Conservation (phyloP, 2,888 invertebrate species). For the Thyatira batis region DNA sequence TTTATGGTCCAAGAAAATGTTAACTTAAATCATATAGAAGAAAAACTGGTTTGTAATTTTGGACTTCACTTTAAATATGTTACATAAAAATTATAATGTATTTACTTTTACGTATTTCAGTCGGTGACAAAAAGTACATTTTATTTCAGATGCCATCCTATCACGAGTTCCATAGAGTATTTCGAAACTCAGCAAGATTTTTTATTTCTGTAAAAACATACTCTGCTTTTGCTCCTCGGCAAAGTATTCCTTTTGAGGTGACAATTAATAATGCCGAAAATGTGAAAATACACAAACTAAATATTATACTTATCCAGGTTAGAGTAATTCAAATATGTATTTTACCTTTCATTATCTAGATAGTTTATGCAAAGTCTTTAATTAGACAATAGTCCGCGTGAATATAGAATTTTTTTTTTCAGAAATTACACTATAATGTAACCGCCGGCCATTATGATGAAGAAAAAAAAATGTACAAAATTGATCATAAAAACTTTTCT, state of each 20-base stretch:
- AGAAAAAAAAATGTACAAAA: constrained; percentile 51
- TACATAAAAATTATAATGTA: not conserved
- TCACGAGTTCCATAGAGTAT: constrained; percentile 50
- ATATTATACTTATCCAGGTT: constrained; percentile 58
- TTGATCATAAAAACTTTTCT: constrained; percentile 44
- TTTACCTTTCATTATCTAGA: not conserved
- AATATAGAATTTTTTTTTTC: constrained; percentile 39
- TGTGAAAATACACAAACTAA: constrained; percentile 54
- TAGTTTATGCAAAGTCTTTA: not conserved
- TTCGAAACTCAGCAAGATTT: constrained; percentile 47
- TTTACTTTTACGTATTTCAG: too few relatives aligned
- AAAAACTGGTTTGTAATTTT: constrained; percentile 49
- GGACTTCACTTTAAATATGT: too few relatives aligned
- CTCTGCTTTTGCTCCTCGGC: constrained; percentile 56
- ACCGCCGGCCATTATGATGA: constrained; percentile 55
- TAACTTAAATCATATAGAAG: constrained; percentile 55
- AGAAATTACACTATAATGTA: constrained; percentile 62
- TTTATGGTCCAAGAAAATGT: constrained; percentile 55
- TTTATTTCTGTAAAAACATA: constrained; percentile 56
- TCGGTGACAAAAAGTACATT: too few relatives aligned
- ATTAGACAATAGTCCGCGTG: too few relatives aligned
- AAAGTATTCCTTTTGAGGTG: constrained; percentile 57
- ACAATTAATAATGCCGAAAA: constrained; percentile 57
- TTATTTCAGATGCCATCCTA: constrained; percentile 51
- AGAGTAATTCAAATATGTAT: too few relatives aligned